A percentile compares a stretch with the other conserved stretches of the same genome.
These are phyloP conservation scores for Anolis apletophallus DNA, from an alignment of 2,797 vertebrate species.

Conservation along the genomic window DNA sequence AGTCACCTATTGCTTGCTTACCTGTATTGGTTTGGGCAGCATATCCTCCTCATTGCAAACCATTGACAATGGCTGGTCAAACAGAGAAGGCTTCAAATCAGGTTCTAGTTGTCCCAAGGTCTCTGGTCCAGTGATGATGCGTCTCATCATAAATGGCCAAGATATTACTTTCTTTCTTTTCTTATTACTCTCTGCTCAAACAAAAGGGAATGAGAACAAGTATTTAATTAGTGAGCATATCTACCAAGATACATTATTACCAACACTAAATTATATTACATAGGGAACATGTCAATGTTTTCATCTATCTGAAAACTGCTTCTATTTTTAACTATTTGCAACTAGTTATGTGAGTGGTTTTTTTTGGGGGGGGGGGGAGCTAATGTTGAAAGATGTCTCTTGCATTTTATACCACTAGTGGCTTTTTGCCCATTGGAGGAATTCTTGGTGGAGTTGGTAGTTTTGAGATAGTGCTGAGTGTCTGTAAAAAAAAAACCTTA, in stretches of 20 bases:
- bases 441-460: too few relatives aligned
- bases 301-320: too few relatives aligned
- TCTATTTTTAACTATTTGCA: too few relatives aligned
- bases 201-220: conserved; percentile 38
- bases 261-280: neutral
- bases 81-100: conserved; percentile 80
- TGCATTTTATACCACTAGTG: too few relatives aligned
- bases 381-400: too few relatives aligned
- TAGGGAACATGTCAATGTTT: neutral
- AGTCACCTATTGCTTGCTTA: conserved; percentile 63
- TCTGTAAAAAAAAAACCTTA: too few relatives aligned
- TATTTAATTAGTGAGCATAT: neutral
- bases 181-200: conserved; percentile 78
- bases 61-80: conserved; percentile 85
- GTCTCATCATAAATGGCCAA: conserved; percentile 81
- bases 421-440: too few relatives aligned
- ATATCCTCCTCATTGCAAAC: conserved; percentile 81
- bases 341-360: too few relatives aligned
- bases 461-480: too few relatives aligned
- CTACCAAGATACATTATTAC: neutral
- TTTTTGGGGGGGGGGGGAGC: too few relatives aligned
- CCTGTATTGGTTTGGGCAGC: conserved; percentile 87
- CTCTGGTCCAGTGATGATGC: conserved; percentile 72
- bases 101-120: conserved; percentile 67
- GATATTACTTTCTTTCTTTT: conserved; percentile 85